Conservation (phyloP, 2,888 invertebrate genomes). For the Dyspetes luteomarginatus region DNA sequence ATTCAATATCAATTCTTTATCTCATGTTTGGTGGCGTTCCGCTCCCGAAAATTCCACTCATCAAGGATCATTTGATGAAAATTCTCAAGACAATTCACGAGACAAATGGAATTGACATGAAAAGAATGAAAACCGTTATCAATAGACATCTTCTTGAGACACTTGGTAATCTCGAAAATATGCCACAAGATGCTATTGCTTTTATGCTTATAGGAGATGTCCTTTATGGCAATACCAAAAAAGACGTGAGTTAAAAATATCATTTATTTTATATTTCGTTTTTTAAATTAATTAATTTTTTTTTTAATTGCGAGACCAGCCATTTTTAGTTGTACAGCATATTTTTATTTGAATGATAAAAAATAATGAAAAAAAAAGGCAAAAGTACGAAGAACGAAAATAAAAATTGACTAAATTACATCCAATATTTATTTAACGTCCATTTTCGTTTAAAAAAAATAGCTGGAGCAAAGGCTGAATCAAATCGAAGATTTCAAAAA, state of each 20-base stretch:
- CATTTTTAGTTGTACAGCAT: too few relatives aligned
- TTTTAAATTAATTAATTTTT: background rate
- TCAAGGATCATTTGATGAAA: slow-evolving; percentile 86
- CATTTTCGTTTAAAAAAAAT: slow-evolving; percentile 55
- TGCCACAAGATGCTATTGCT: slow-evolving; percentile 91
- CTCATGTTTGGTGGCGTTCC: slow-evolving; percentile 91
- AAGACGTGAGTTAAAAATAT: slow-evolving; percentile 86
- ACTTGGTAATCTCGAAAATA: slow-evolving; percentile 89
- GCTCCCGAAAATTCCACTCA: slow-evolving; percentile 86
- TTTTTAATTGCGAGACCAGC: background rate
- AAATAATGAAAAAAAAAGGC: too few relatives aligned
- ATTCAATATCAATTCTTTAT: slow-evolving; percentile 88
- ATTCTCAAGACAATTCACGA: slow-evolving; percentile 84
- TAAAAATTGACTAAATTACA: background rate
- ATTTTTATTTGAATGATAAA: too few relatives aligned
- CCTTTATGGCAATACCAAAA: slow-evolving; percentile 90
- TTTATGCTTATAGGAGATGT: slow-evolving; percentile 92
- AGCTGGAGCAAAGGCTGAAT: slow-evolving; percentile 89
- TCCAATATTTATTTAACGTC: slow-evolving; percentile 10
- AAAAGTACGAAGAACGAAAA: too few relatives aligned
- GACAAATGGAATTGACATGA: slow-evolving; percentile 88
- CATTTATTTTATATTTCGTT: background rate
- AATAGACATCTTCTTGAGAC: slow-evolving; percentile 89
- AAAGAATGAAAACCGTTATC: slow-evolving; percentile 89
- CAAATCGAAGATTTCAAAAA: slow-evolving; percentile 86